Conservation (phyloP, 2,888 invertebrate genomes). For the Phymatocera aterrima region DNA sequence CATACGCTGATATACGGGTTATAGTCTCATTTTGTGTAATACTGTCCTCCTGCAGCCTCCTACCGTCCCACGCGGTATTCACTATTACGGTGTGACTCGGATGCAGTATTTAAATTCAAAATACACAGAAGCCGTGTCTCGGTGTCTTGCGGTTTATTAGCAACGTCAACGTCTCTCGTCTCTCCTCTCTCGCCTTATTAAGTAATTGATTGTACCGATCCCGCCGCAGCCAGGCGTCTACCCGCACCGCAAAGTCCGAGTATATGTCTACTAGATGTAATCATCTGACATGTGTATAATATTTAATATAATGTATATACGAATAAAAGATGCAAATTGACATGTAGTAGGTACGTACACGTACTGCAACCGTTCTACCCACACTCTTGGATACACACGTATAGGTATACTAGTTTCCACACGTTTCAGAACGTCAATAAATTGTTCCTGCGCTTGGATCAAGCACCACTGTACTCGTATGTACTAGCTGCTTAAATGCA, state of each 20-base stretch:
- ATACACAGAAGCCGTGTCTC: no score
- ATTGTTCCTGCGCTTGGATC: not conserved
- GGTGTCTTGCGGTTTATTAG: not conserved
- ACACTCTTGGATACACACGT: not conserved
- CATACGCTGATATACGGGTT: no score
- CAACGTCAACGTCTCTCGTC: not conserved
- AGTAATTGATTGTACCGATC: not conserved
- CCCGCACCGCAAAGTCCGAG: not conserved
- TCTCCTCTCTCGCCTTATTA: not conserved
- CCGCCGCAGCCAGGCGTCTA: not conserved
- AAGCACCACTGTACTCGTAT: not conserved
- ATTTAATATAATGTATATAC: not conserved
- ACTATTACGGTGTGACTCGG: not conserved
- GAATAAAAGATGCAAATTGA: not conserved
- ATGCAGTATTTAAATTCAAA: not conserved
- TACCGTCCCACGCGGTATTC: not conserved
- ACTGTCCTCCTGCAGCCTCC: no score
- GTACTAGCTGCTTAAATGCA: no score
- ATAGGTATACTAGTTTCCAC: not conserved
- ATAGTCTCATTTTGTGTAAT: no score
- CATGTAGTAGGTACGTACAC: not conserved
- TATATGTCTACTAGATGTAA: no score
- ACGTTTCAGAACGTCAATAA: slow-evolving; percentile 20
- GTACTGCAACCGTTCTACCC: no score
- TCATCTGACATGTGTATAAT: no score